phyloP scores from a whole-genome alignment of 2,888 invertebrate genomes.

The Melieria omissa region DNA sequence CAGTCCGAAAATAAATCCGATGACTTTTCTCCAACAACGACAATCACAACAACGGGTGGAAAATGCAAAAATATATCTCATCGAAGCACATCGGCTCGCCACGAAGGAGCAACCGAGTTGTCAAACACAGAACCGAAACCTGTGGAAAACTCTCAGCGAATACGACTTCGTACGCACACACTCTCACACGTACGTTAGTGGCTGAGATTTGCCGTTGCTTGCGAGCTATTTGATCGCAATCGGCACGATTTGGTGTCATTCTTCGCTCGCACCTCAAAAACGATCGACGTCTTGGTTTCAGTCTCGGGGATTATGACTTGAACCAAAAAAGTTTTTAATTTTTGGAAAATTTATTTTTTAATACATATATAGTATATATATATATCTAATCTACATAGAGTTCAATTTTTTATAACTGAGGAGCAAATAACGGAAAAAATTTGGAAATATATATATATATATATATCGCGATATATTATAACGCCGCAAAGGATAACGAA shows the following conservation, averaged over 20 bases:
- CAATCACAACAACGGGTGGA: slow-evolving; percentile 46
- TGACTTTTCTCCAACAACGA: slow-evolving; percentile 43
- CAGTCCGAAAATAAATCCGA: slow-evolving; percentile 35
- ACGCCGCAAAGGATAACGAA: slow-evolving; percentile 57
- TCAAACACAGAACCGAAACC: neutral
- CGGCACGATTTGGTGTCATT: slow-evolving; percentile 71
- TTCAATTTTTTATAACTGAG: slow-evolving; percentile 31
- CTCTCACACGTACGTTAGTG: neutral
- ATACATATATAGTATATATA: slow-evolving; percentile 48
- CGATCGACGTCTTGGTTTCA: slow-evolving; percentile 89
- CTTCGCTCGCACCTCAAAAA: slow-evolving; percentile 91
- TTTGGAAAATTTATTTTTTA: slow-evolving; percentile 61
- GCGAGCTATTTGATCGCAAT: slow-evolving; percentile 60
- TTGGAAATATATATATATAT: slow-evolving; percentile 8
- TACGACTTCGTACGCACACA: slow-evolving; percentile 9
- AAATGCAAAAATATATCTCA: slow-evolving; percentile 51
- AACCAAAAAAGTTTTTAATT: slow-evolving; percentile 57
- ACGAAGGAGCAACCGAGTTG: slow-evolving; percentile 34
- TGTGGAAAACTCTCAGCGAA: slow-evolving; percentile 27
- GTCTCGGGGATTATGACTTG: slow-evolving; percentile 69
- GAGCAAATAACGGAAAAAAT: slow-evolving; percentile 23
- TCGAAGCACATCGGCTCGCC: slow-evolving; percentile 21
- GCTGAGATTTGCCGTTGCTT: neutral
- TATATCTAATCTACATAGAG: slow-evolving; percentile 32
- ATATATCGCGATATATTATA: slow-evolving; percentile 31